Base-by-base conservation (phyloP, 2,888 invertebrate genomes). In the Epinotia demarniana region DNA sequence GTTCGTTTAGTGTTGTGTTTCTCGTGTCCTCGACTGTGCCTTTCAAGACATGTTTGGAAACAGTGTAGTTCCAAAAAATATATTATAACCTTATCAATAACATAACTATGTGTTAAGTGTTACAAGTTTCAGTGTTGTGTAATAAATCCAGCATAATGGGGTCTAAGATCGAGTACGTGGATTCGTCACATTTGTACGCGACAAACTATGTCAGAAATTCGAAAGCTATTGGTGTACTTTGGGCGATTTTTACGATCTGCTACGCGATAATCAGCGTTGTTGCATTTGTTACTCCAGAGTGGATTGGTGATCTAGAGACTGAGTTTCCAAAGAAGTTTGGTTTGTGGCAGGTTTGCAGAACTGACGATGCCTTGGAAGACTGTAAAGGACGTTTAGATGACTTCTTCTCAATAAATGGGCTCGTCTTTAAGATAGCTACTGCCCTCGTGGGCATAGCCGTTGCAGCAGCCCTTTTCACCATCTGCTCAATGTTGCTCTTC, bases 241-340 rank as follows among this genome's bases (percentile, higher is more conserved):
- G 99, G 99, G 99, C 98, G 78, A 98, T 99, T 87, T 99, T 99
- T 92, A 98, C 98, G 81, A 97, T 99, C 87, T 99, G 99, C 93
- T 99, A 98, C 90, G 98, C 98, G 79, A 98, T 99, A 86, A 98
- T 99, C 86, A 97, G 97, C 84, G 96, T 98, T 81, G 98, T 99
- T 49, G 98, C 98, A 5, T 99, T 99, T 90, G 97, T 99, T 76
- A 99, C 99, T 78, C 99, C 99, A 61, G 97, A 98, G 92, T 97
- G 98, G 98, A 95, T 98, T 78, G 97, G 97, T 13, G 97, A 97
- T 91, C 94, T 96, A 82, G 96, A 97, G 82, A 97, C 97, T 79
- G 97, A 98, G 81, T 97, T 97, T 85, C 97, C 98, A 0, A 98
- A 98, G 72, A 97, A 98, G 90, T 97, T 99, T 86, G 99, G 99